phyloP scores from a whole-genome alignment of 2,888 invertebrate species.

The Spilarctia lutea region DNA sequence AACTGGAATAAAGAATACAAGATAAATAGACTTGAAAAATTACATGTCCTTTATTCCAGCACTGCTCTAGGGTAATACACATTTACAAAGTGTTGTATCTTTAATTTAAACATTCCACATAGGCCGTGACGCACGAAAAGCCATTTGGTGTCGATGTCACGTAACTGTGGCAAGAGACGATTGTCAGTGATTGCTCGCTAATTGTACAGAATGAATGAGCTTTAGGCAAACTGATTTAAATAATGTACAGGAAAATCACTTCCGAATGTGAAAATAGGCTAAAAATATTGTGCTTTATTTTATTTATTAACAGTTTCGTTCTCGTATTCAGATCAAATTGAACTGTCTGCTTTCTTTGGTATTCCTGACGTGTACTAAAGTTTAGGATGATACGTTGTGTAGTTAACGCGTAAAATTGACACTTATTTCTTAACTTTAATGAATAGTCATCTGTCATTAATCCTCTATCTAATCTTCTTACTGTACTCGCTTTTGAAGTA shows the following conservation, averaged over 20 bases:
- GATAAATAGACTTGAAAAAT: too few relatives aligned
- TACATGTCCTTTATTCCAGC: neutral
- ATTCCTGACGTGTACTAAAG: neutral
- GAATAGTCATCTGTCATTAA: neutral
- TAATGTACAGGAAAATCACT: neutral
- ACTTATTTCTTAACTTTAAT: neutral
- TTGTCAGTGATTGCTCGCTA: neutral
- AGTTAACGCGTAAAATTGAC: too few relatives aligned
- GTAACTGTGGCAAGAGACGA: slow-evolving; percentile 18
- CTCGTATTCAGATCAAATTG: neutral
- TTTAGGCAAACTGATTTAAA: neutral
- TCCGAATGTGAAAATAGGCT: neutral
- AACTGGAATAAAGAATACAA: too few relatives aligned
- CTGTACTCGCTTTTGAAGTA: too few relatives aligned
- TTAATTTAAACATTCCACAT: neutral
- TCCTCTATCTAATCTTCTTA: too few relatives aligned
- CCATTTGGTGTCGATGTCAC: neutral
- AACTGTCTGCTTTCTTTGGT: neutral
- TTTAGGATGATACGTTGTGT: neutral
- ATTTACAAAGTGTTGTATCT: neutral
- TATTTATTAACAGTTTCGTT: neutral
- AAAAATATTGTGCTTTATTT: neutral
- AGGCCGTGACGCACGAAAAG: neutral
- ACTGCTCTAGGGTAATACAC: neutral
- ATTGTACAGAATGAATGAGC: neutral